A percentile compares a stretch with the other conserved stretches of the same genome.
These are phyloP conservation scores for Leucania comma DNA, from an alignment of 2,888 invertebrate genomes.

Conservation along the genomic window DNA sequence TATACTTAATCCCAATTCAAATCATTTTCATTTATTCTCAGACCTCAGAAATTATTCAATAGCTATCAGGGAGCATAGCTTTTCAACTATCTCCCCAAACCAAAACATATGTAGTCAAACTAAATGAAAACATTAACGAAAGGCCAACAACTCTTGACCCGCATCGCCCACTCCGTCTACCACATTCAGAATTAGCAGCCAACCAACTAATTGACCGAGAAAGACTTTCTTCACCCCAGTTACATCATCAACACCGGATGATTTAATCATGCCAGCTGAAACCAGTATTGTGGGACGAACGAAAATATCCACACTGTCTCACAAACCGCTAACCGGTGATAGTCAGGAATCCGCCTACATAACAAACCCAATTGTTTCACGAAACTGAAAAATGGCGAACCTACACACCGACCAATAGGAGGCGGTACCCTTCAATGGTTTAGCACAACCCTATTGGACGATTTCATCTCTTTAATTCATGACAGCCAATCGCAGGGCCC, in stretches of 20 bases:
- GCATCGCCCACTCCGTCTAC: slow-evolving; percentile 56
- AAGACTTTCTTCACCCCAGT: slow-evolving; percentile 64
- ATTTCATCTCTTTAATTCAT: slow-evolving; percentile 71
- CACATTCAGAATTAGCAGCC: slow-evolving; percentile 58
- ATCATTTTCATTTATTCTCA: not conserved
- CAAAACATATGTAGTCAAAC: slow-evolving; percentile 12
- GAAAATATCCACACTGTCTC: slow-evolving; percentile 76
- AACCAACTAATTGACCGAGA: slow-evolving; percentile 60
- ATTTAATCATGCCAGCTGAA: slow-evolving; percentile 85
- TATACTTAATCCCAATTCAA: not conserved
- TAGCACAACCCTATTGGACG: slow-evolving; percentile 76
- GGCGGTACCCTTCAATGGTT: slow-evolving; percentile 80
- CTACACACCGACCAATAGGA: slow-evolving; percentile 82
- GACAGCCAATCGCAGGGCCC: slow-evolving; percentile 79
- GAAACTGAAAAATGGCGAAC: slow-evolving; percentile 88
- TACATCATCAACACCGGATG: slow-evolving; percentile 70
- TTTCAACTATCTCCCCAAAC: slow-evolving; percentile 1
- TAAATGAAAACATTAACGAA: slow-evolving; percentile 43
- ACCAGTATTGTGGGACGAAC: slow-evolving; percentile 70
- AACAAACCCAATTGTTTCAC: slow-evolving; percentile 85
- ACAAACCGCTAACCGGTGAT: slow-evolving; percentile 73
- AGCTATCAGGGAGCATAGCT: no score
- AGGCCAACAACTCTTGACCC: slow-evolving; percentile 50
- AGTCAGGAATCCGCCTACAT: slow-evolving; percentile 83
- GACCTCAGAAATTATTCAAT: not conserved